Percentiles rank a stretch among this genome's conserved stretches.
These are phyloP conservation scores for Nerophis lumbriciformis DNA, from an alignment of 2,113 vertebrate species.

Conservation along the genomic window DNA sequence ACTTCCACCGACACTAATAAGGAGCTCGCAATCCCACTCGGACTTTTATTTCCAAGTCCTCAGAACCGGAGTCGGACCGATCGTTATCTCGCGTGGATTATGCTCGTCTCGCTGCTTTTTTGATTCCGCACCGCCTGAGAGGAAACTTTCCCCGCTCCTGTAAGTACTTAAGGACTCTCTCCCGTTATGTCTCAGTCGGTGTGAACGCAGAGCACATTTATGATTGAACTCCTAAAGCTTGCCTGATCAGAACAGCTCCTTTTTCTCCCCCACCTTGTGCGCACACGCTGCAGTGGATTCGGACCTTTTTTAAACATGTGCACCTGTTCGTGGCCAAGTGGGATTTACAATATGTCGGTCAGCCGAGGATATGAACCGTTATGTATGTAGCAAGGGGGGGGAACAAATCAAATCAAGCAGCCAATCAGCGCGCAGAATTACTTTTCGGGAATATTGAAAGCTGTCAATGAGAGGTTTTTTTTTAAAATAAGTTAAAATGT, in stretches of 20 bases:
- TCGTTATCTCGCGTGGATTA: slow-evolving; percentile 65
- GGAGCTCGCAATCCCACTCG: slow-evolving; percentile 80
- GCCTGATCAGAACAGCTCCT: not conserved
- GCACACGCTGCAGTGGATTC: slow-evolving; percentile 14
- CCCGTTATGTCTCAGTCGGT: not conserved
- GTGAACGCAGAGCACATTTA: not conserved
- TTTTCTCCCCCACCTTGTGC: not conserved
- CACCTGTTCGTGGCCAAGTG: slow-evolving; percentile 23
- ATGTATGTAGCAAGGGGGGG: not conserved
- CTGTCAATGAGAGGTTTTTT: not conserved
- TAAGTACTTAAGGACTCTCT: slow-evolving; percentile 56
- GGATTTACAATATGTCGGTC: not conserved
- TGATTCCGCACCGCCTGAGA: slow-evolving; percentile 36
- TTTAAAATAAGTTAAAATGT: no score
- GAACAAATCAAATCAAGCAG: slow-evolving; percentile 22
- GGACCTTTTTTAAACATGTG: slow-evolving; percentile 25
- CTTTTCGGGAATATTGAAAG: slow-evolving; percentile 34
- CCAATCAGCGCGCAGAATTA: slow-evolving; percentile 53
- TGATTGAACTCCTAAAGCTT: not conserved
- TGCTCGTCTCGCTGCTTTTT: slow-evolving; percentile 41
- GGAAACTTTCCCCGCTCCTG: slow-evolving; percentile 67
- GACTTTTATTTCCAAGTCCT: slow-evolving; percentile 75
- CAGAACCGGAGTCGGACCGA: slow-evolving; percentile 63
- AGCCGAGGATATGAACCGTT: not conserved
- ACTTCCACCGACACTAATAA: slow-evolving; percentile 89